Evolutionary conservation across 2,113 vertebrate genomes (phyloP), one percentile per base, ranked within the genome.

Genomic region (Laticauda laticaudata): DNA sequence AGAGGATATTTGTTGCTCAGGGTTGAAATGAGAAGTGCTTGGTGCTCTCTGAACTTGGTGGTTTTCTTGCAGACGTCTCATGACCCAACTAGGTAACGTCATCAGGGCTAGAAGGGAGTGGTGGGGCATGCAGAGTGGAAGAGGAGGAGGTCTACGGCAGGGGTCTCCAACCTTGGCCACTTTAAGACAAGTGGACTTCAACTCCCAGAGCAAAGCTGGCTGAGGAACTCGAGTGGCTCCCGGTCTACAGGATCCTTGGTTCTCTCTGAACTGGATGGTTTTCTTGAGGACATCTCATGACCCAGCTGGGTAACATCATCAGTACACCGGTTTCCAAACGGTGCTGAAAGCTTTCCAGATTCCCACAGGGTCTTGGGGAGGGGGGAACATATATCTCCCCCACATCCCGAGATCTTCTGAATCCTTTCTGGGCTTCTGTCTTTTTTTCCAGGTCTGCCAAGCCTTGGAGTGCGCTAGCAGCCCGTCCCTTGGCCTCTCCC

Each of bases 381-480:
- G n/a, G 14, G 14, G 14, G n/a, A n/a, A 2, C 3, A 75, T 34
- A n/a, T 39, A n/a, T 20, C n/a, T 8, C n/a, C 15, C 69, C 6
- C 69, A 20, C 2, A 1, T 75, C 18, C 1, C 0, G 5, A 81
- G 18, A 43, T 3, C 34, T 81, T 75, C n/a, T 18, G 29, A 18
- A 34, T 6, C 11, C 2, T 0, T 53, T 15, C 48, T 64, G 21
- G 29, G 26, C 54, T 39, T 5, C 23, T 5, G 1, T 88, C 20
- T 81, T 91, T 21, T 81, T 91, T 21, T 0, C 0, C 93, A 99
- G 99, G 95, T 99, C 88, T 98, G 98, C 93, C 97, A 59, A 39
- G 97, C 95, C 0, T 97, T 99, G 97, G 98, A 99, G 93, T 95
- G 95, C 45, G 97, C 98, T 4, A 96, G 94, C 0, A 90, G 93